phyloP scores from a whole-genome alignment of 2,888 invertebrate genomes.

The Dione vanillae region DNA sequence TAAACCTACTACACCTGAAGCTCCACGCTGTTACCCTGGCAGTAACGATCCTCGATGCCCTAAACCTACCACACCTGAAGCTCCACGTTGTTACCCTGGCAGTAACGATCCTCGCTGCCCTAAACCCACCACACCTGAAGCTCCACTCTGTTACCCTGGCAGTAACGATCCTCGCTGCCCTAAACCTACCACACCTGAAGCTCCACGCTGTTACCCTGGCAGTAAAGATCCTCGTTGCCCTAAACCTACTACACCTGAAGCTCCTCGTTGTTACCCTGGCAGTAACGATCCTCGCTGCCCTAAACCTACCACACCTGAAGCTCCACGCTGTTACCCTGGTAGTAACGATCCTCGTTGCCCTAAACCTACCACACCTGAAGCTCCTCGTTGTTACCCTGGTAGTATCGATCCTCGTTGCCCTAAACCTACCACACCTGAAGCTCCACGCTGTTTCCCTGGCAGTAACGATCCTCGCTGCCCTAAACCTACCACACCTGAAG shows the following conservation, averaged over 20 bases:
- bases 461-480: constrained; percentile 55
- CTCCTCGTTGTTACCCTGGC: constrained; percentile 58
- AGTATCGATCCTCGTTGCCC: constrained; percentile 56
- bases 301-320: constrained; percentile 44
- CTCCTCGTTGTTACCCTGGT: constrained; percentile 59
- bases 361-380: constrained; percentile 43
- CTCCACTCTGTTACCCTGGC: constrained; percentile 23
- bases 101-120: constrained; percentile 65
- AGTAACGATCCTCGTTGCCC: constrained; percentile 56
- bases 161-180: constrained; percentile 53
- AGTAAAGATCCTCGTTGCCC: constrained; percentile 64
- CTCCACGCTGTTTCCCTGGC: constrained; percentile 54
- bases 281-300: constrained; percentile 56
- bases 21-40: constrained; percentile 58
- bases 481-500: constrained; percentile 52
- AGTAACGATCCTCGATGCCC: constrained; percentile 57
- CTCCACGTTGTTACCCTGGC: constrained; percentile 64
- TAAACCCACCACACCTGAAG: constrained; percentile 48
- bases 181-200: constrained; percentile 54
- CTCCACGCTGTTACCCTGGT: constrained; percentile 55
- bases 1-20: constrained; percentile 45
- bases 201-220: constrained; percentile 60
- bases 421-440: constrained; percentile 52
- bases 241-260: constrained; percentile 52
- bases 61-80: constrained; percentile 52